These are phyloP conservation scores for Danio jaintianensis DNA, from an alignment of 2,797 vertebrate genomes.

Conservation along the genomic window DNA sequence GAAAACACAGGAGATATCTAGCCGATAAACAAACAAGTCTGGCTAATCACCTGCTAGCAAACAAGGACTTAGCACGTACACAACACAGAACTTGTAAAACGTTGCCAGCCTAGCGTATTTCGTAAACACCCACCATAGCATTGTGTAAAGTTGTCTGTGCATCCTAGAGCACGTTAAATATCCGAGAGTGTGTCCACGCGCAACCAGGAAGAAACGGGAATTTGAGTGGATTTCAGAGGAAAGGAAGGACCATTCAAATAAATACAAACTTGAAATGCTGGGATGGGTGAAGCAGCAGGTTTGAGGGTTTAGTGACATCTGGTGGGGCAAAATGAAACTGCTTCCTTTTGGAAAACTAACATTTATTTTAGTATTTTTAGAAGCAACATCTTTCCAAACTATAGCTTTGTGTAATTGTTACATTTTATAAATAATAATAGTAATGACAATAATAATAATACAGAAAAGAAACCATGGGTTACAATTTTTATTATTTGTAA, in stretches of 20 bases:
- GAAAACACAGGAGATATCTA: constrained; percentile 29
- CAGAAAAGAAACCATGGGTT: too few relatives aligned
- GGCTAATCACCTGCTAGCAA: constrained; percentile 52
- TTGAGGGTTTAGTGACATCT: constrained; percentile 66
- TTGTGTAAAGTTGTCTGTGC: constrained; percentile 51
- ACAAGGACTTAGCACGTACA: constrained; percentile 40
- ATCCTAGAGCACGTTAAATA: constrained; percentile 38
- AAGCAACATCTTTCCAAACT: too few relatives aligned
- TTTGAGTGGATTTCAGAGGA: constrained; percentile 22
- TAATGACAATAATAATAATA: too few relatives aligned
- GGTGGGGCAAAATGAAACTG: constrained; percentile 53
- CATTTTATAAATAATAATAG: too few relatives aligned
- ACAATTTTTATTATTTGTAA: too few relatives aligned
- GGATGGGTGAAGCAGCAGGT: constrained; percentile 66
- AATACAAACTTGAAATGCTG: constrained; percentile 70
- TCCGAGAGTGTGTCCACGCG: constrained; percentile 4
- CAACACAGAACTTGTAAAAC: constrained; percentile 30
- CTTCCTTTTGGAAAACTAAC: too few relatives aligned
- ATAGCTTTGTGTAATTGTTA: too few relatives aligned
- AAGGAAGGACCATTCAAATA: constrained; percentile 76
- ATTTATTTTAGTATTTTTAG: too few relatives aligned
- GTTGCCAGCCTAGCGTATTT: not conserved
- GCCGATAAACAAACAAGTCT: constrained; percentile 37
- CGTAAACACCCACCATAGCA: constrained; percentile 64
- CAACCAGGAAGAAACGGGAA: constrained; percentile 11